Evolutionary conservation across 2,113 vertebrate genomes (phyloP).

Genomic region (Tragelaphus strepsiceros): DNA sequence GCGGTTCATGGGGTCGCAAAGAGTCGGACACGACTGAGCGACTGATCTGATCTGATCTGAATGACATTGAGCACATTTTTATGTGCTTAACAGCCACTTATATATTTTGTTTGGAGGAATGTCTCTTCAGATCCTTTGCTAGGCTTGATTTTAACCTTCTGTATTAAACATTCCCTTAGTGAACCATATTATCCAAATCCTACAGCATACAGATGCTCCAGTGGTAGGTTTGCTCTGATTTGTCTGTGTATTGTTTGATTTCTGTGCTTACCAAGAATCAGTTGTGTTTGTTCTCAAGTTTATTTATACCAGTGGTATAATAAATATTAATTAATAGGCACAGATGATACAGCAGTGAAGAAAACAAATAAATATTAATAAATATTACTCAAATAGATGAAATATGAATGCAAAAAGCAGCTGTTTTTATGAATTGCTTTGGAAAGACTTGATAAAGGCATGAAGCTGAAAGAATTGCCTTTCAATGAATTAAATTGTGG

Average conservation of each 20-base stretch:
- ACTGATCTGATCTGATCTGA: no score
- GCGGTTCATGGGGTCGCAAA: no score
- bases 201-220: not conserved
- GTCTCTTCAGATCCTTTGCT: not conserved
- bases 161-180: not conserved
- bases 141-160: conserved; percentile 17
- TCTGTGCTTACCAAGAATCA: not conserved
- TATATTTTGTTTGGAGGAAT: not conserved
- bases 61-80: not conserved
- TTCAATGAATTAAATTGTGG: not conserved
- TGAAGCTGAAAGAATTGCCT: not conserved
- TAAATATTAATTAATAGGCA: not conserved
- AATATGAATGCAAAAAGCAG: not conserved
- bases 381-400: not conserved
- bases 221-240: not conserved
- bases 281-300: conserved; percentile 12
- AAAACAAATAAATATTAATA: not conserved
- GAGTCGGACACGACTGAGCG: no score
- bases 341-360: not conserved
- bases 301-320: not conserved
- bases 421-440: conserved; percentile 33
- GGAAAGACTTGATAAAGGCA: not conserved
- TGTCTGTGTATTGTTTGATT: not conserved
- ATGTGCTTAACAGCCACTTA: not conserved
- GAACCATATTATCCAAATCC: not conserved